Evolutionary conservation across 2,797 vertebrate species (phyloP), one percentile per base, ranked within the genome.

Genomic region (Microtus agrestis): DNA sequence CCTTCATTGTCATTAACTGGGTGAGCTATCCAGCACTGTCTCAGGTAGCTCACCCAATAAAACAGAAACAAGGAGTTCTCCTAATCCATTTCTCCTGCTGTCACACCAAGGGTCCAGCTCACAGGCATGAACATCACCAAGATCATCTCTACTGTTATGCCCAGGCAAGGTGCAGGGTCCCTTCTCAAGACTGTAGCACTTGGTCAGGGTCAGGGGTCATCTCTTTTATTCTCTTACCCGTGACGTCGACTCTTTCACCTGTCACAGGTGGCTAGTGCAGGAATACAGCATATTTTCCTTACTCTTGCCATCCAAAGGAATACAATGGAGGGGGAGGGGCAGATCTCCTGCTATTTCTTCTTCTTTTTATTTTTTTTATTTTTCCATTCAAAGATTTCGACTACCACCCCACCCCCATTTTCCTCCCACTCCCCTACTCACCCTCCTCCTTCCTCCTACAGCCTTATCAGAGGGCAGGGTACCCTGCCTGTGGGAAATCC

Each of bases 191-290:
- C 12, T 4, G 21, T 4, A 0, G 21, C 37, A 40, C 4, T 73
- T 73, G 37, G 21, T 25, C 9, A 40, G 8, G 9, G n/a, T 1
- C 19, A 23, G 19, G 4, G n/a, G n/a, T 9, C 69, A 73, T 40
- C 69, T 37, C n/a, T 40, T 37, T n/a, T 5, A 21, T 40, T 40
- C n/a, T 73, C 69, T 21, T 37, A 8, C 4, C 19, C 7, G 3
- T 1, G 0, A 4, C 0, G 1, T 65, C 0, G 3, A 13, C 29
- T 65, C 63, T 65, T 7, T 29, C 29, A 65, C 12, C 12, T 29
- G 29, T 65, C 8, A 25, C 27, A 65, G 12, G 29, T 65, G 27
- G 11, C 63, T 31, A 31, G 11, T 3, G 63, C 4, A 31, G 11
- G 10, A 13, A 31, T 11, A 29, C 5, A 56, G 1, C 14, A 71